Evolutionary conservation across 2,113 vertebrate genomes (phyloP).

Genomic region (Bos indicus): DNA sequence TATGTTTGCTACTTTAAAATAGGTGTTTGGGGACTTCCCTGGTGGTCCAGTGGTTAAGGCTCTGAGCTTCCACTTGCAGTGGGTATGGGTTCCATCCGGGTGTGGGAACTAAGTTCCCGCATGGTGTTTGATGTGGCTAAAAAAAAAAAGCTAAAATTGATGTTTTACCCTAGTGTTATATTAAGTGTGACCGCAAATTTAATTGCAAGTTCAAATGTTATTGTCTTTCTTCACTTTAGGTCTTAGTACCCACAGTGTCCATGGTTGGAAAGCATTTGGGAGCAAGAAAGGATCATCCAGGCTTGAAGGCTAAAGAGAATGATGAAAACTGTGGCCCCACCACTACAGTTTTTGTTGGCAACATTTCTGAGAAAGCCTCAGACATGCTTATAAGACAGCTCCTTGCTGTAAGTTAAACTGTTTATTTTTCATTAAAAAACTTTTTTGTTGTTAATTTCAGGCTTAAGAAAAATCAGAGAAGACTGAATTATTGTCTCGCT

Average conservation of each 20-base stretch:
- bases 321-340: constrained; percentile 95
- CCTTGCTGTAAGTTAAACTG: constrained; percentile 88
- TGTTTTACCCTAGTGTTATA: background rate
- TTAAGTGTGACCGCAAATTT: background rate
- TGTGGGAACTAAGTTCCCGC: background rate
- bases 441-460: background rate
- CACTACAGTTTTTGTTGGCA: constrained; percentile 98
- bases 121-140: background rate
- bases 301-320: constrained; percentile 86
- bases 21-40: background rate
- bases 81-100: background rate
- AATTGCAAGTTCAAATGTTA: constrained; percentile 10
- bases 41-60: background rate
- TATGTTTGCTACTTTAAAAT: background rate
- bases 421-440: background rate
- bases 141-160: background rate
- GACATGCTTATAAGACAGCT: constrained; percentile 99
- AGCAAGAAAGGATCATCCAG: constrained; percentile 87
- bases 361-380: constrained; percentile 98
- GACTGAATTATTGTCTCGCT: background rate
- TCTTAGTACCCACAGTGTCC: constrained; percentile 91
- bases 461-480: background rate
- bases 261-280: constrained; percentile 94
- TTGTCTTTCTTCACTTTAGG: constrained; percentile 74
- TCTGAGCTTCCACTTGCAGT: background rate